These are phyloP conservation scores for Caenorhabditis becei DNA, from an alignment of 2,888 invertebrate species.

Conservation along the genomic window DNA sequence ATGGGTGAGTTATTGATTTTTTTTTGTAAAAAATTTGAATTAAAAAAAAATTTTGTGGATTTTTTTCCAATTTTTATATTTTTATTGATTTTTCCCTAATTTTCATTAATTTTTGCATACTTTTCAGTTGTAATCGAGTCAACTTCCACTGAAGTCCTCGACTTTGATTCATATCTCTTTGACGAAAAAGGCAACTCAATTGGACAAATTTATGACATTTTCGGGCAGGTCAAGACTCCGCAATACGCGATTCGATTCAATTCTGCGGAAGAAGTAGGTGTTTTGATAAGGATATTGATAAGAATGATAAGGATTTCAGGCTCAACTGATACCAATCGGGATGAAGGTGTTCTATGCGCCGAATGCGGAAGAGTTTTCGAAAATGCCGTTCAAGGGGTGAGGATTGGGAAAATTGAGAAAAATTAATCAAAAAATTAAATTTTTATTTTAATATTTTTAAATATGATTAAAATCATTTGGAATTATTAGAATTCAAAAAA, in stretches of 20 bases:
- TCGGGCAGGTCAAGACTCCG: slow-evolving; percentile 61
- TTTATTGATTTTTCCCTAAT: no score
- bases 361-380: slow-evolving; percentile 46
- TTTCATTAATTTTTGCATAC: background rate
- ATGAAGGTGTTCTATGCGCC: slow-evolving; percentile 62
- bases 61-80: background rate
- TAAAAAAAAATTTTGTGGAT: background rate
- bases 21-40: background rate
- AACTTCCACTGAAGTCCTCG: slow-evolving; percentile 52
- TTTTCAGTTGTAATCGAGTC: slow-evolving; percentile 52
- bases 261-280: slow-evolving; percentile 47
- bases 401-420: slow-evolving; percentile 1
- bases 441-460: background rate
- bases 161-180: slow-evolving; percentile 59
- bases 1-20: slow-evolving; percentile 13
- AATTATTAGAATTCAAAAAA: no score
- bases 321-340: slow-evolving; percentile 36
- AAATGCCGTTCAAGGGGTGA: slow-evolving; percentile 61
- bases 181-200: slow-evolving; percentile 45
- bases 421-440: no score
- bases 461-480: no score
- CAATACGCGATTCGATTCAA: slow-evolving; percentile 59
- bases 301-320: slow-evolving; percentile 37
- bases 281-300: background rate
- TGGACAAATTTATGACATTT: slow-evolving; percentile 61